phyloP scores from a whole-genome alignment of 2,797 vertebrate species.

The Sebastes umbrosus region DNA sequence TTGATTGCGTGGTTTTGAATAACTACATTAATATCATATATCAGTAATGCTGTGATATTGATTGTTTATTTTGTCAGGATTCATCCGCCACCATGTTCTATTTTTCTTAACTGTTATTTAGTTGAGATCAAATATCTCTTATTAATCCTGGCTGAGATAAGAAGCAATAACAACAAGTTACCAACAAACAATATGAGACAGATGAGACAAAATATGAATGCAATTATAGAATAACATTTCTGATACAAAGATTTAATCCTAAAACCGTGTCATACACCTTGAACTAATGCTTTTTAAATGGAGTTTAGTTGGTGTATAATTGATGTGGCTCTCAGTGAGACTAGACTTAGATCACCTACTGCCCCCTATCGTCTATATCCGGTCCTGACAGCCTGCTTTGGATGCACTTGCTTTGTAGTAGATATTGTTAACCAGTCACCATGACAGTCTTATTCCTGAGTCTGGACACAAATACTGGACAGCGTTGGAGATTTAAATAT shows the following conservation, averaged over 20 bases:
- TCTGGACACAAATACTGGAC: not conserved
- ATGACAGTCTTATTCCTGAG: not conserved
- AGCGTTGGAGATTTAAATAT: not conserved
- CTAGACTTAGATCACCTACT: slow-evolving; percentile 66
- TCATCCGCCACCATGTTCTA: no score
- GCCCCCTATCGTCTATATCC: slow-evolving; percentile 67
- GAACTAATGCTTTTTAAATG: not conserved
- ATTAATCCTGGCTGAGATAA: no score
- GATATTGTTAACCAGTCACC: not conserved
- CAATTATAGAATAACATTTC: no score
- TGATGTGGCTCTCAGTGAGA: not conserved
- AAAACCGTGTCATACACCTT: not conserved
- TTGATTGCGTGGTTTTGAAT: no score
- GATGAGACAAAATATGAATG: no score
- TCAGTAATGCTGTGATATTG: no score
- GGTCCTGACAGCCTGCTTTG: not conserved
- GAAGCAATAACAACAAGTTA: no score
- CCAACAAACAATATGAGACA: no score
- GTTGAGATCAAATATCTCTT: no score
- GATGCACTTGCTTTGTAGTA: not conserved
- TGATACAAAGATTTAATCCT: not conserved
- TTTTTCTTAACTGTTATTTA: no score
- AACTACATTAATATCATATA: no score
- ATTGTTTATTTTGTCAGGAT: no score
- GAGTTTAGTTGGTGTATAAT: not conserved